Conservation (phyloP, 2,113 vertebrate genomes). For the Campylomormyrus tamandua region DNA sequence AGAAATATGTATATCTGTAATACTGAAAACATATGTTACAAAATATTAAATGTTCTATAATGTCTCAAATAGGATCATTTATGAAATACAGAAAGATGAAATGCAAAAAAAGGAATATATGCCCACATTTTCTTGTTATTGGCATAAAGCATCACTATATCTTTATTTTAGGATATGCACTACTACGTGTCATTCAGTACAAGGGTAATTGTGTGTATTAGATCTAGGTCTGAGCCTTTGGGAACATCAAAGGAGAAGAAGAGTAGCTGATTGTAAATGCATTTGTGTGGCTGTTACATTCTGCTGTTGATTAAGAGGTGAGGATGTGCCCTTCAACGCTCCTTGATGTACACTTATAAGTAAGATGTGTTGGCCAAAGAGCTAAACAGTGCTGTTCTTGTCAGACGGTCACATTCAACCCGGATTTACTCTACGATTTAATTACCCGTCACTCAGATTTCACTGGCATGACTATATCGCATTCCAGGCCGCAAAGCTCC, state of each 20-base stretch:
- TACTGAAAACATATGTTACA: not conserved
- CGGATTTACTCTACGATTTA: conserved; percentile 30
- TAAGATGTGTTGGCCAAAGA: not conserved
- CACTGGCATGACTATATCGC: conserved; percentile 23
- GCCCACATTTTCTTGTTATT: not conserved
- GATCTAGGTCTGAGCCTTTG: not conserved
- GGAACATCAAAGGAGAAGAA: not conserved
- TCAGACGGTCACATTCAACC: conserved; percentile 22
- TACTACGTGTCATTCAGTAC: not conserved
- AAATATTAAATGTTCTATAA: not conserved
- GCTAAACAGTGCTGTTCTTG: conserved; percentile 12
- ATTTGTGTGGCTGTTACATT: not conserved
- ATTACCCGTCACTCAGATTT: conserved; percentile 39
- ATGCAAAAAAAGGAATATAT: not conserved
- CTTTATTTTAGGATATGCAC: too few relatives aligned
- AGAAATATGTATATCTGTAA: not conserved
- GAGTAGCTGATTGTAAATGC: not conserved
- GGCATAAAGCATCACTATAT: not conserved
- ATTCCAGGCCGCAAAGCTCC: conserved; percentile 13
- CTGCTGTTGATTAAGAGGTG: not conserved
- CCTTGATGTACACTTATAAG: not conserved
- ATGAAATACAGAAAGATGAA: not conserved
- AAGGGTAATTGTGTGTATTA: not conserved
- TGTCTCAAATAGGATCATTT: not conserved
- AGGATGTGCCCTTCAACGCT: not conserved